phyloP scores from a whole-genome alignment of 37 sponge, comb jelly and placozoan genomes.

The Diacarnus erythraeanus region DNA sequence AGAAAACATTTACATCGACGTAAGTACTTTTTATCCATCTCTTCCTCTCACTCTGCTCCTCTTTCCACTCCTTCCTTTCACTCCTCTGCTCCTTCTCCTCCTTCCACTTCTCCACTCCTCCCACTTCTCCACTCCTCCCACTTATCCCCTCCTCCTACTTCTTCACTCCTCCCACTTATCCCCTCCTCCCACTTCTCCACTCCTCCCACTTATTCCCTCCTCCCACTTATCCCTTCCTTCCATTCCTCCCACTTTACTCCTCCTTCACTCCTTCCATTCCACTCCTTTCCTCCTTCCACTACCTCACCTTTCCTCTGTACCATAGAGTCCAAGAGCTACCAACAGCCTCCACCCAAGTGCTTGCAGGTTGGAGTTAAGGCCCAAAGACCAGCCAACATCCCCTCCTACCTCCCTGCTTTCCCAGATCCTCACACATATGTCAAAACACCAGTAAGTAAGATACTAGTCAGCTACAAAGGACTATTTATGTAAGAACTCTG shows the following conservation, averaged over 20 bases:
- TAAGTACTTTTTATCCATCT: constrained; percentile 15
- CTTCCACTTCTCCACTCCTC: not conserved
- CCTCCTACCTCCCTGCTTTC: constrained; percentile 60
- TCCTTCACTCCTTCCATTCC: not conserved
- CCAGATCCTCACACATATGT: constrained; percentile 88
- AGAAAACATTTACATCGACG: constrained; percentile 75
- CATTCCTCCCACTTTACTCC: not conserved
- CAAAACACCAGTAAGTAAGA: constrained; percentile 69
- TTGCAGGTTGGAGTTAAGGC: constrained; percentile 59
- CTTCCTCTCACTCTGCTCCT: not conserved
- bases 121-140: too few relatives aligned
- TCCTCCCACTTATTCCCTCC: not conserved
- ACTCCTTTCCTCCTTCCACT: not conserved
- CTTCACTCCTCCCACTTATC: not conserved
- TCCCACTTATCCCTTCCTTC: not conserved
- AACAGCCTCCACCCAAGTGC: constrained; percentile 31
- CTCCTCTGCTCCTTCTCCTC: not conserved
- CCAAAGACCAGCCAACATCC: constrained; percentile 53
- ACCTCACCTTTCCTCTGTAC: not conserved
- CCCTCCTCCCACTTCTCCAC: not conserved
- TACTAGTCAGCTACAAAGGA: not conserved
- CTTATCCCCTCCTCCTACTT: too few relatives aligned
- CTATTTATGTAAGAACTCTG: not conserved
- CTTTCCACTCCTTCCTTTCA: not conserved
- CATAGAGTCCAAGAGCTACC: constrained; percentile 50